Base-by-base conservation (phyloP, 2,888 invertebrate species). In the Trichogramma dendrolimi region DNA sequence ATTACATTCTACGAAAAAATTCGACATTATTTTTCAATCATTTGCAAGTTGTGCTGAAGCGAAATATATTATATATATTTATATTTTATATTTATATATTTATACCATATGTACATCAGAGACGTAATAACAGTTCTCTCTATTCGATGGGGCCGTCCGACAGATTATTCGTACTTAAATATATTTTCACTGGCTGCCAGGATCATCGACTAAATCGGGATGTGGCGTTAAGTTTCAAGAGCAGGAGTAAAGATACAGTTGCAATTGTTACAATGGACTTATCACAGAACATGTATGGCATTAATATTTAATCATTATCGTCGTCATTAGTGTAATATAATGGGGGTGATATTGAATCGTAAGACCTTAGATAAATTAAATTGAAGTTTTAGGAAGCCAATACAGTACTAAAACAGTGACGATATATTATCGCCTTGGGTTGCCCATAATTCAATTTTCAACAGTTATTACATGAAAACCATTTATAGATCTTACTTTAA, bases 281-380 rank as follows among this genome's bases (percentile, higher is more conserved):
- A 80, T 80, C 79, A 79, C 80, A 80, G 80, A 80, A 80, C 78
- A 80, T 78, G 78, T 80, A 80, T 80, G 80, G 80, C 80, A 80
- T 79, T 79, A 78, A 78, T 78, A 73, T 71, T 78, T 27, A 27
- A 27, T 27, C 75, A 70, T 77, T 75, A 72, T 78, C 73, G 71
- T 78, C 76, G 70, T 77, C 75, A 72, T 76, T 72, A 71, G 75
- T 73, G 72, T 76, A 73, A 68, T 69, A 68, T 58, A 61, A 66
- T 60, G 60, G 55, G 27, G 27, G 27, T 2, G 27, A 27, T 55
- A 63, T 64, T 65, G 67, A 69, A 73, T 72, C 74, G 27, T 73
- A 74, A 72, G 73, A 73, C 70, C 69, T 72, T 73, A 71, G 72
- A 72, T 76, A 75, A 72, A 76, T 76, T 78, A 77, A 72, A 71